Conservation (phyloP, 2,797 vertebrate species). For the Artibeus lituratus region DNA sequence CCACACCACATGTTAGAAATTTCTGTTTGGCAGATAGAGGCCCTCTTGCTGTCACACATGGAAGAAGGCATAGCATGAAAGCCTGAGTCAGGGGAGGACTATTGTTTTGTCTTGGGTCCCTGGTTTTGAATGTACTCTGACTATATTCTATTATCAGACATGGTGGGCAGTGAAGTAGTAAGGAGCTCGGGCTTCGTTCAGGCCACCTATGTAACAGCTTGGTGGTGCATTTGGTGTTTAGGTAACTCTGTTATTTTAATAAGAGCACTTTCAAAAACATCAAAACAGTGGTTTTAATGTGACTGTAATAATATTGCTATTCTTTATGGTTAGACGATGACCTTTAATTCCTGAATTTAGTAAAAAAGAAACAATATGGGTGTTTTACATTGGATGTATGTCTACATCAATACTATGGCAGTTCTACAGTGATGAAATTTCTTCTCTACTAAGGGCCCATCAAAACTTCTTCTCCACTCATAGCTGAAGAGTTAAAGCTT, state of each 20-base stretch:
- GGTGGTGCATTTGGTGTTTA: not conserved
- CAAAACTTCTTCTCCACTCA: not conserved
- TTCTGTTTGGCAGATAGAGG: conserved; percentile 43
- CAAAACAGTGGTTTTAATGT: not conserved
- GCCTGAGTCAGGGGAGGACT: not conserved
- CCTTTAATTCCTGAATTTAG: not conserved
- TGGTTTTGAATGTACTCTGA: not conserved
- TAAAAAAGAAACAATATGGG: not conserved
- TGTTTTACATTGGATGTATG: not conserved
- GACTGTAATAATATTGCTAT: not conserved
- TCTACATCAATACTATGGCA: not conserved
- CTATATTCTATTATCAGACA: not conserved
- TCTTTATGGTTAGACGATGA: not conserved
- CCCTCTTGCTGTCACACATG: not conserved
- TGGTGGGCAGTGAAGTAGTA: not conserved
- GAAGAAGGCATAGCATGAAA: not conserved
- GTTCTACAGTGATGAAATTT: not conserved
- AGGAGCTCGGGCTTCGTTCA: not conserved
- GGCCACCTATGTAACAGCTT: not conserved
- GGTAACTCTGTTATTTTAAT: not conserved
- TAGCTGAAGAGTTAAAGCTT: not conserved
- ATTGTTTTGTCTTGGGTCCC: not conserved
- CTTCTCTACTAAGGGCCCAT: not conserved
- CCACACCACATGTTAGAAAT: conserved; percentile 12
- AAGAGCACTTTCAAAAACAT: not conserved